Base-by-base conservation (phyloP, 2,888 invertebrate genomes). In the Aphidius colemani region DNA sequence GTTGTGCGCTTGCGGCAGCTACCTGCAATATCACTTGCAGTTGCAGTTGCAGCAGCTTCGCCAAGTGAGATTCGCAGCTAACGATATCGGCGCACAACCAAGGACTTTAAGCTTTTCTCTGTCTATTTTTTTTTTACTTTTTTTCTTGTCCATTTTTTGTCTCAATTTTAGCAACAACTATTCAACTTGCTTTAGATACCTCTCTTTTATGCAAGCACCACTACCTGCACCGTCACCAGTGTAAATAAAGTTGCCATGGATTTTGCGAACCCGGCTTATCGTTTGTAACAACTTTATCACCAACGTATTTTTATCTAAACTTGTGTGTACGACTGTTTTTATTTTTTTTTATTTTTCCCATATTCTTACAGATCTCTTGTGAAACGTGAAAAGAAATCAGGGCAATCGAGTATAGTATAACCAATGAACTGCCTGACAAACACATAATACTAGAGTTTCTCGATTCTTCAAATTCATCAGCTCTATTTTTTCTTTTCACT, bases 271-370 rank as follows among this genome's bases (percentile, higher is more conserved):
- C 59, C 45, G 66, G 66, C 68, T 69, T 68, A 69, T 69, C 69
- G 68, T 68, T 55, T 64, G 62, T 67, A 70, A 71, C 71, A 69
- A 66, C 69, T 73, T 71, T 72, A 71, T 72, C 69, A 70, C 72
- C 66, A 58, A 58, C 66, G 65, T 71, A 70, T 70, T 70, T 18
- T 18, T 30, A 30, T 30, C 5, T 30, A 30, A 30, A 30, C 30
- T 30, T 30, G 30, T 30, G 67, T 63, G 59, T 64, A 61, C 57
- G 61, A 61, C 58, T 45, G 39, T 57, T 46, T 46, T 45, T 45
- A 46, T 45, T 30, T 30, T 30, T 30, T 30, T 30, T 30, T 30
- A 40, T n/a, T 46, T 39, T 39, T 46, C 18, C 9, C 11, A 46
- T 46, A 56, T 41, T 56, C 45, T 56, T 44, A 43, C 55, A 18